Evolutionary conservation across 1,140 invertebrate genomes (phyloP), one percentile per base, ranked within the genome.

Genomic region (Dinothrombium tinctorium): DNA sequence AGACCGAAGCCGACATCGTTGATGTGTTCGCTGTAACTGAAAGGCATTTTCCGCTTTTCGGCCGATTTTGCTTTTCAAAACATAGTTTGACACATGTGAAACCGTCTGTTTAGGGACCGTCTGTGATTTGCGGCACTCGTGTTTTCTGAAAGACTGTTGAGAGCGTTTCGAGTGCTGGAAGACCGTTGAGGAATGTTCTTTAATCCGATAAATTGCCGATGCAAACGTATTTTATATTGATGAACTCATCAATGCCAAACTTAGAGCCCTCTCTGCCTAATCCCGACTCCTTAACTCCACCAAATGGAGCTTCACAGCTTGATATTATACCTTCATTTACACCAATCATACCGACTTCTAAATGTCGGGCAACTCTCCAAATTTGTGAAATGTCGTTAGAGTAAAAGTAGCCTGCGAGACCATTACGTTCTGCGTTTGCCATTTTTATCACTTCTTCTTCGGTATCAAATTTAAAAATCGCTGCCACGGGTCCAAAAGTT

Each of bases 211-310:
- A n/a, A n/a, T n/a, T n/a, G n/a, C 33, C 33, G 3, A 36, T 5
- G 14, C 33, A 36, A 9, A 36, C 23, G 19, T 36, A 36, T 66
- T 98, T 98, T 12, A 90, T 71, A 51, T 95, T 72, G n/a, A 79
- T 69, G 58, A 77, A 99, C 53, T 98, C 92, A 49, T 95, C 83
- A 37, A 87, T 72, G 8, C 92, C 92, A 62, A 94, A 79, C 51
- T 66, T 71, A 15, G 82, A 87, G 1, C 92, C 92, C 62, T 99
- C 92, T 35, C 87, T 66, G 0, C 92, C 92, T 33, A 98, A 64
- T 9, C 94, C 94, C 9, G 86, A 94, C 59, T 99, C 81, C 61
- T 98, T 99, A 9, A 94, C 65, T 2, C 94, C 94, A 15, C 94
- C 92, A 53, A 74, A 96, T 24, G 90, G 76, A 38, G 76, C 79